phyloP scores from a whole-genome alignment of 2,888 invertebrate genomes.

The Synergus gifuensis region DNA sequence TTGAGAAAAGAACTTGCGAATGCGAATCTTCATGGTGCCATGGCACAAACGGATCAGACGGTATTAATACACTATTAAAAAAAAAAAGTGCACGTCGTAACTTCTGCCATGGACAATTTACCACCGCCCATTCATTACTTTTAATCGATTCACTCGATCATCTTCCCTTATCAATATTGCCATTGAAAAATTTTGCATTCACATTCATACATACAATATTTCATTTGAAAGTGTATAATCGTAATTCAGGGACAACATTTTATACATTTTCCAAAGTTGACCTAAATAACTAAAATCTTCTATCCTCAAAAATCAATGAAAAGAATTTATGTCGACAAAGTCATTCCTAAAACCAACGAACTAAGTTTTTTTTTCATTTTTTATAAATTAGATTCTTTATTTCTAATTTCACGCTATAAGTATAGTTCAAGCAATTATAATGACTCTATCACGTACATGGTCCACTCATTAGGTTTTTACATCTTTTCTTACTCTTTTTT shows the following conservation, averaged over 20 bases:
- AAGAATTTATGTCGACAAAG: neutral
- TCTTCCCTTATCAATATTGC: neutral
- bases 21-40: conserved; percentile 19
- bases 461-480: conserved; percentile 2
- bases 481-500: neutral
- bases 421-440: neutral
- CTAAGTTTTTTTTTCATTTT: neutral
- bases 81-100: conserved; percentile 20
- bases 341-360: neutral
- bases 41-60: conserved; percentile 1
- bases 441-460: neutral
- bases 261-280: neutral
- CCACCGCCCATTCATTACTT: conserved; percentile 47
- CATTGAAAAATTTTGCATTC: neutral
- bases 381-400: neutral
- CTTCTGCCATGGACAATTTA: conserved; percentile 45
- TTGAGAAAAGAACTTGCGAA: neutral
- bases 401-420: neutral
- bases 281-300: too few species aligned
- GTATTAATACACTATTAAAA: conserved; percentile 1
- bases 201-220: neutral
- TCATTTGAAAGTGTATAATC: neutral
- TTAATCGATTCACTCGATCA: conserved; percentile 47
- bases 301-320: neutral
- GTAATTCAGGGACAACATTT: neutral